Evolutionary conservation across 2,888 invertebrate species (phyloP), one percentile per base, ranked within the genome.

Genomic region (Cyclophora albipunctata): DNA sequence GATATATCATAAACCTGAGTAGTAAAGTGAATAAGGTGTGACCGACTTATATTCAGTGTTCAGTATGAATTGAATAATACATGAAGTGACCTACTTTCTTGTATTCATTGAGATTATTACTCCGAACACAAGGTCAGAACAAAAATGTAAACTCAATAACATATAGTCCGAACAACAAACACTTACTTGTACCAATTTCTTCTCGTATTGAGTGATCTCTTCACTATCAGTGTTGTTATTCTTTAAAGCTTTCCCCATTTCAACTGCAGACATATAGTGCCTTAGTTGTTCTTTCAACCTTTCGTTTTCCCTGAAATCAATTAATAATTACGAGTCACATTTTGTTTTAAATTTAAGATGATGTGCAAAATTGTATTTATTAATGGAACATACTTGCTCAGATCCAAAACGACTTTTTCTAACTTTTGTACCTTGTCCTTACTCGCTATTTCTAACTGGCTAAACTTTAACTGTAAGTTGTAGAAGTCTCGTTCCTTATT

Each of bases 261-360:
- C 95, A 42, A 97, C 94, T n/a, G 96, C 96, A 48, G 94, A 93
- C 61, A 96, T 93, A 76, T 97, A 97, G 68, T 95, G 95, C 63
- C 94, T 92, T 52, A 97, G 77, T 73, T 97, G 96, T 64, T 95
- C 94, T 69, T 96, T 94, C 62, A 97, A 82, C 58, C 93, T 86
- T 57, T 94, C 94, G 81, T 96, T 96, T 81, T 97, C 96, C 69
- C 95, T 94, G 69, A 52, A 81, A 78, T 58, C 52, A 58, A 61
- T 46, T 20, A 20, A 20, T 20, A 20, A 20, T 20, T 20, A 20
- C 20, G 20, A 20, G 1, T 20, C 20, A 20, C 20, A 20, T 20
- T 20, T 2, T 20, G 20, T 20, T 20, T 20, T 20, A 20, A 20
- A 20, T 20, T 20, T 20, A 20, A 20, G 20, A 20, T 20, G 20